These are phyloP conservation scores for Boloria euphrosyne DNA, from an alignment of 2,888 invertebrate genomes.

Conservation along the genomic window DNA sequence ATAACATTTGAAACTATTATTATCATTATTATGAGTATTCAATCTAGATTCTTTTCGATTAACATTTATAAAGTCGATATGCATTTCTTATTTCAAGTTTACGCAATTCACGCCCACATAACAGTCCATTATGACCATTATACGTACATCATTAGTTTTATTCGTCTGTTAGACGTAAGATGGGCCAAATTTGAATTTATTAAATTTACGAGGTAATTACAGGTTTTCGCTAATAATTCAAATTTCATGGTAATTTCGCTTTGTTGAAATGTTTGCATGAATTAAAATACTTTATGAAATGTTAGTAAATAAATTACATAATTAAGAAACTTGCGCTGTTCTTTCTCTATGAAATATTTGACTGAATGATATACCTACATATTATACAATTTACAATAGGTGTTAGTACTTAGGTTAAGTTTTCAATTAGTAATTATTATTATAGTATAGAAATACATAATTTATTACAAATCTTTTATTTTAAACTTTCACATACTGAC, in stretches of 20 bases:
- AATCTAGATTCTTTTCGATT: no score
- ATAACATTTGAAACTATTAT: no score
- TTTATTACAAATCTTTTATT: not conserved
- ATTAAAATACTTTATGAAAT: constrained; percentile 4
- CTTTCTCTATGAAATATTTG: not conserved
- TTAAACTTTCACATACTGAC: constrained; percentile 15
- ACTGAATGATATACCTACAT: no score
- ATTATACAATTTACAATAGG: no score
- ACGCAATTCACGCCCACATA: constrained; percentile 9
- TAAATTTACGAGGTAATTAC: not conserved
- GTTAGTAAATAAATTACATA: not conserved
- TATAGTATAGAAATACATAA: no score
- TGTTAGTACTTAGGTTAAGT: no score
- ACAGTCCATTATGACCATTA: constrained; percentile 19
- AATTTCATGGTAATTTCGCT: constrained; percentile 1
- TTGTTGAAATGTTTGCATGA: not conserved
- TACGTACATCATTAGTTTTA: constrained; percentile 9
- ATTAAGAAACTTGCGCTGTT: not conserved
- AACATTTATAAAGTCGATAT: no score
- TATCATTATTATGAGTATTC: no score
- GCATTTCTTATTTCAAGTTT: not conserved
- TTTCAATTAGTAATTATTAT: no score
- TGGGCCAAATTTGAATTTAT: not conserved
- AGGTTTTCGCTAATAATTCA: constrained; percentile 8
- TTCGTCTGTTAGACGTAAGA: constrained; percentile 11